Percentiles rank a stretch among this genome's conserved stretches.
These are phyloP conservation scores for Glossophaga mutica DNA, from an alignment of 2,797 vertebrate species.

Conservation along the genomic window DNA sequence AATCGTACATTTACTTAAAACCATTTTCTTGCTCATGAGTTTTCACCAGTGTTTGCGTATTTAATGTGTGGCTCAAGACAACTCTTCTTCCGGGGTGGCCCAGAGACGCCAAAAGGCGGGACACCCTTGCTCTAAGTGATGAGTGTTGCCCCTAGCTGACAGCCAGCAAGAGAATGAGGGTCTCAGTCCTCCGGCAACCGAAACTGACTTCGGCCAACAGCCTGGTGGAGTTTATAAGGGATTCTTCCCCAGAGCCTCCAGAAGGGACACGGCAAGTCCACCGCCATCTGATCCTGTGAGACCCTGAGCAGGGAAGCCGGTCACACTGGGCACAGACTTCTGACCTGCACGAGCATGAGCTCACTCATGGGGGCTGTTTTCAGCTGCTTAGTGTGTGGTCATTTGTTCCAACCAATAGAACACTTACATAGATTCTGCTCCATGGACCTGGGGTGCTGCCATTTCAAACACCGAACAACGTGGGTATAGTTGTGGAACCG, in stretches of 20 bases:
- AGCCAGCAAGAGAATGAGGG: neutral
- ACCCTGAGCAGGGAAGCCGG: neutral
- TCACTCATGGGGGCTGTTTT: neutral
- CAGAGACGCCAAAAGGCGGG: too few species aligned
- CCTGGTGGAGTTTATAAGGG: neutral
- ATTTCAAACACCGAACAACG: neutral
- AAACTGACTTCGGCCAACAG: neutral
- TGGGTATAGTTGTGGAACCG: neutral
- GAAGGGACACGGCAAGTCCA: neutral
- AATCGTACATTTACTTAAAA: too few species aligned
- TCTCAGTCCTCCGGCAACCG: neutral
- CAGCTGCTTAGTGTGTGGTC: neutral
- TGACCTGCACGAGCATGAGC: neutral
- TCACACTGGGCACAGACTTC: neutral
- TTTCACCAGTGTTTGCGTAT: too few species aligned
- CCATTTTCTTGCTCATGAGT: too few species aligned
- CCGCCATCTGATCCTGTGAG: neutral
- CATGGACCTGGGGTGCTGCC: neutral
- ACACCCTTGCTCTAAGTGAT: neutral
- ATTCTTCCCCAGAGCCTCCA: neutral
- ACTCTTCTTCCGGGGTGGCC: too few species aligned
- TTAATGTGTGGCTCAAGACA: too few species aligned
- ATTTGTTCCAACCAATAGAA: neutral
- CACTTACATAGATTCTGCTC: neutral
- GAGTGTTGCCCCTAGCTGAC: neutral